These are phyloP conservation scores for Coleophora deauratella DNA, from an alignment of 2,888 invertebrate species.

Conservation along the genomic window DNA sequence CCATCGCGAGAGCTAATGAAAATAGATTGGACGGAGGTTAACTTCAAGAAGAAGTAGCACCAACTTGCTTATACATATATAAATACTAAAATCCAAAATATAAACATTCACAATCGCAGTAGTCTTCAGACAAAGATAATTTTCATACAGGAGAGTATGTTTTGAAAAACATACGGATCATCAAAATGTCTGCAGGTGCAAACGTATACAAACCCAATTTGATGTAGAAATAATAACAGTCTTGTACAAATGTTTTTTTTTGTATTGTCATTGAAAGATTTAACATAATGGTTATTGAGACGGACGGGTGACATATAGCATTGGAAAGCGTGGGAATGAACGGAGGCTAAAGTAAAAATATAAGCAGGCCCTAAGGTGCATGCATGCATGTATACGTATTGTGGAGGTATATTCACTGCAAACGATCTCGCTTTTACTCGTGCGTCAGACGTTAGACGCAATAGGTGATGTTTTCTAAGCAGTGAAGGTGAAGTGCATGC, in stretches of 20 bases:
- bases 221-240: slow-evolving; percentile 43
- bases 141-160: slow-evolving; percentile 28
- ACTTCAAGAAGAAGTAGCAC: too few relatives aligned
- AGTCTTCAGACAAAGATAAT: slow-evolving; percentile 2
- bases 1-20: too few relatives aligned
- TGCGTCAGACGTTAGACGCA: slow-evolving; percentile 41
- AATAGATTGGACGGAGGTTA: too few relatives aligned
- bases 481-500: slow-evolving; percentile 67
- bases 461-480: slow-evolving; percentile 68
- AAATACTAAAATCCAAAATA: neutral
- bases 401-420: too few relatives aligned
- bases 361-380: slow-evolving; percentile 13
- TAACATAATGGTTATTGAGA: slow-evolving; percentile 35
- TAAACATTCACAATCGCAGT: neutral
- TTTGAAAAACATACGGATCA: slow-evolving; percentile 35
- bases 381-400: too few relatives aligned
- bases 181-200: slow-evolving; percentile 22
- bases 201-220: slow-evolving; percentile 36
- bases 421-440: slow-evolving; percentile 56
- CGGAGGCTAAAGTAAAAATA: slow-evolving; percentile 9
- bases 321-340: slow-evolving; percentile 38
- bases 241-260: slow-evolving; percentile 51
- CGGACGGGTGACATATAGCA: slow-evolving; percentile 20
- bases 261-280: slow-evolving; percentile 38
- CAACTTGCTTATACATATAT: too few relatives aligned